Base-by-base conservation (phyloP, 2,888 invertebrate species). In the Parnassius glacialis region DNA sequence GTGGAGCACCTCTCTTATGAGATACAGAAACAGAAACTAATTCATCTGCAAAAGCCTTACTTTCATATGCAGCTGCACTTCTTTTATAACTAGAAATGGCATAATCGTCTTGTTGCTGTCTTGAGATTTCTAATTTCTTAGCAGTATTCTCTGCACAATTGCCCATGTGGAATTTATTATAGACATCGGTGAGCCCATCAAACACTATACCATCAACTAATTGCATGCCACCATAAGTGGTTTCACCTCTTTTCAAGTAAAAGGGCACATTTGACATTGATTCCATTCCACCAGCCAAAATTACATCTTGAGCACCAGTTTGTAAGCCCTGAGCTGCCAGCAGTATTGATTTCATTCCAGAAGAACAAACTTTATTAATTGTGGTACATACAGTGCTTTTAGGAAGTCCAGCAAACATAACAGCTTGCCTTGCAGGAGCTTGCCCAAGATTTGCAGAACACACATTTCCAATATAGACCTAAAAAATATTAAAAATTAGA, bases 201-300 rank as follows among this genome's bases (percentile, higher is more conserved):
- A 94, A 94, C 1, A 98, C 96, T 70, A 99, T 97, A n/a, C 98
- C 99, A 91, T 99, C 99, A 85, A 93, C 86, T 52, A 96, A 84
- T 71, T 94, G 93, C 66, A 98, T 92, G 13, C 98, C 98, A 16
- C 99, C 99, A 85, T 99, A 99, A 9, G 97, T 93, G 11, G 97
- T 96, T 72, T 95, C 94, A 3, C 98, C 99, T 72, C 99, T 93
- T 73, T 94, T 94, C 85, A 99, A 83, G 84, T 99, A 99, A 87
- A 94, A 99, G 1, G 99, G 99, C 2, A 98, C 98, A 91, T 99
- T 99, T 1, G 98, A 98, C 99, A 99, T 99, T 60, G 98, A 98
- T 91, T 99, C 99, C 99, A 99, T 99, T 60, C 99, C 99, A 65
- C 99, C 99, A 62, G 99, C 99, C 62, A 99, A 92, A 74, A 97